Evolutionary conservation across 2,888 invertebrate species (phyloP), one percentile per base, ranked within the genome.

Genomic region (Pollenia labialis): DNA sequence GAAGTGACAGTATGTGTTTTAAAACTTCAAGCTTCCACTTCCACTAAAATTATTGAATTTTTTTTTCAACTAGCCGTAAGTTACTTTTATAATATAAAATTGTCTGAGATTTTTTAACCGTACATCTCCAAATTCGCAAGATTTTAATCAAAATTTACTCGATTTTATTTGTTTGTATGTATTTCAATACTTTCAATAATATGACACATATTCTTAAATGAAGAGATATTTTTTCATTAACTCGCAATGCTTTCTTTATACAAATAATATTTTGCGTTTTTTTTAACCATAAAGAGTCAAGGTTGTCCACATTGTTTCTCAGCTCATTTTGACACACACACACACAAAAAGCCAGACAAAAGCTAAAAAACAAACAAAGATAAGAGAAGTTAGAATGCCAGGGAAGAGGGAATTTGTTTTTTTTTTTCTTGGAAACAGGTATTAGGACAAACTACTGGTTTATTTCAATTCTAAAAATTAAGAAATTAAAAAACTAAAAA

Each of bases 231-330:
- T 50, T 66, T 40, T 32, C 32, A n/a, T 50, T 9, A 9, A 68
- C 32, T 18, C 50, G n/a, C 46, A 77, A 32, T 80, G 12, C 23
- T 58, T 80, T 60, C 16, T 56, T 64, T 72, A 40, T 64, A 23
- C 60, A 8, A 40, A 40, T 32, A n/a, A 68, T 48, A 12, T 32
- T 54, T 54, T 23, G 44, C 52, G 14, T 71, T 60, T 18, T 64
- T 72, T 71, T 71, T 69, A 66, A 64, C 71, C 18, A 76, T 64
- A 81, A 85, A 85, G 81, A 85, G 81, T 81, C 85, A 85, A 85
- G 85, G 85, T 81, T 82, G 74, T 69, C 82, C 77, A 85, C 85
- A 85, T 75, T 82, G 85, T 85, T 79, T 81, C 74, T 54, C 52
- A 85, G 32, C 32, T 6, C 14, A 74, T n/a, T 40, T 58, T 48